These are phyloP conservation scores for Psilopsiagon aymara DNA, from an alignment of 2,113 vertebrate genomes.

Conservation along the genomic window DNA sequence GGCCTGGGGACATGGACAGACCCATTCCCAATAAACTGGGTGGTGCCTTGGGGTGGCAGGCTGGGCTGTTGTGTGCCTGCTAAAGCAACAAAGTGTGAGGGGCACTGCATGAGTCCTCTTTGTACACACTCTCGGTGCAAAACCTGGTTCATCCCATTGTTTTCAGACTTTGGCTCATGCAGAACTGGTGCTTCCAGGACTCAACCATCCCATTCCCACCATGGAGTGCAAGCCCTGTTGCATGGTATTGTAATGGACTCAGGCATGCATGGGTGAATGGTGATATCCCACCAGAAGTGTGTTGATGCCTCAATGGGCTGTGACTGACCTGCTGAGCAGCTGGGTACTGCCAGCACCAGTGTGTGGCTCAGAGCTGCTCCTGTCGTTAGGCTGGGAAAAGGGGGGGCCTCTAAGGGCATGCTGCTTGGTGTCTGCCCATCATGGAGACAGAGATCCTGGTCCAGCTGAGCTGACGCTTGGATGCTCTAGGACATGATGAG, in stretches of 20 bases:
- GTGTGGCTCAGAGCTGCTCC: not conserved
- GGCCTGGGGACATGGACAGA: not conserved
- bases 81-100: not conserved
- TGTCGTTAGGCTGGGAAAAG: not conserved
- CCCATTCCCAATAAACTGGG: not conserved
- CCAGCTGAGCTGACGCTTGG: not conserved
- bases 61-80: not conserved
- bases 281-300: not conserved
- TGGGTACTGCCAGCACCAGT: not conserved
- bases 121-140: not conserved
- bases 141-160: not conserved
- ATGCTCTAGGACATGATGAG: not conserved
- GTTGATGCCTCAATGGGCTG: not conserved
- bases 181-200: not conserved
- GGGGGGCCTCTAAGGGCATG: not conserved
- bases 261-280: not conserved
- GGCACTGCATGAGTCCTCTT: not conserved
- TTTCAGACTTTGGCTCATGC: not conserved
- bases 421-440: not conserved
- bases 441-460: not conserved
- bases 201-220: not conserved
- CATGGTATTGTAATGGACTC: accelerated
- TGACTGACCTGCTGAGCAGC: not conserved
- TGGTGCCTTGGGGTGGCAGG: not conserved
- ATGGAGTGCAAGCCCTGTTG: accelerated